phyloP scores from a whole-genome alignment of 2,888 invertebrate genomes.

The Zaprionus lineosus region DNA sequence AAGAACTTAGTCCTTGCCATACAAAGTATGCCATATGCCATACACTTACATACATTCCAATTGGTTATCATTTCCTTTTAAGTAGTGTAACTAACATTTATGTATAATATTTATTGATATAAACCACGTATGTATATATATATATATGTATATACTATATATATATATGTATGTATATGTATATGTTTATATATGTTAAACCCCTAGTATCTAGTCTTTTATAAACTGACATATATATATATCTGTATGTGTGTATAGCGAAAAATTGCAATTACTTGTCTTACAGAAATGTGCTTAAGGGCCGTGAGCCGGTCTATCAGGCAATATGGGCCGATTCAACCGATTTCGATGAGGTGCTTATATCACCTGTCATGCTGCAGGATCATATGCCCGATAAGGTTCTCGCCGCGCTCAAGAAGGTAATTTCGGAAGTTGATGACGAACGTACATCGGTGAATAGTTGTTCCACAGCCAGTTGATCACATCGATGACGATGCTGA shows the following conservation, averaged over 20 bases:
- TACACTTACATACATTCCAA: no score
- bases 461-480: slow-evolving; percentile 72
- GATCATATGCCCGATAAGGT: slow-evolving; percentile 96
- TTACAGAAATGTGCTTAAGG: slow-evolving; percentile 87
- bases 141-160: no score
- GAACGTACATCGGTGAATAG: slow-evolving; percentile 75
- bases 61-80: no score
- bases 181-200: no score
- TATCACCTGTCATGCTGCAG: slow-evolving; percentile 94
- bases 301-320: slow-evolving; percentile 91
- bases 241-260: slow-evolving; percentile 8
- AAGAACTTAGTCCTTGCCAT: no score
- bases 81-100: no score
- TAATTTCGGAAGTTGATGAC: slow-evolving; percentile 83
- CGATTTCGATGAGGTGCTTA: slow-evolving; percentile 93
- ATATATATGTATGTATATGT: no score
- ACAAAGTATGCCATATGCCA: no score
- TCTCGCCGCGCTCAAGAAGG: slow-evolving; percentile 92
- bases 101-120: no score
- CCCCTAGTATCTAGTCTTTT: no score
- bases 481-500: neutral
- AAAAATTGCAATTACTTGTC: slow-evolving; percentile 41
- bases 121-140: no score
- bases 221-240: slow-evolving; percentile 4
- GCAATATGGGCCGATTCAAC: slow-evolving; percentile 93